Percentiles rank a stretch among this genome's conserved stretches.
These are phyloP conservation scores for Tetramorium simillimum DNA, from an alignment of 1,140 invertebrate genomes.

Conservation along the genomic window DNA sequence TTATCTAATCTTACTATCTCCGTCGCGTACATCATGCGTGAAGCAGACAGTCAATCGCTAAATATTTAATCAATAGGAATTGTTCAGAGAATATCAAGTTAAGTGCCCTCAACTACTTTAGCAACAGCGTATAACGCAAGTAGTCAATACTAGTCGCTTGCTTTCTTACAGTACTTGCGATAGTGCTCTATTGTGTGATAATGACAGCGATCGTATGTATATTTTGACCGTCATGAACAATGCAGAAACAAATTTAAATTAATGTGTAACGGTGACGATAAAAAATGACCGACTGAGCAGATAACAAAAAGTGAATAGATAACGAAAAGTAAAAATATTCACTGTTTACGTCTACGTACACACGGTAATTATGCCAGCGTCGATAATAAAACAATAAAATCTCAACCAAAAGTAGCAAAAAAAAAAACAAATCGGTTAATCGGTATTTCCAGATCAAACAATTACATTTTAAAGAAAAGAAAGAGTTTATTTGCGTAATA, in stretches of 20 bases:
- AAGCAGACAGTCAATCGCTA: neutral
- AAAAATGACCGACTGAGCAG: neutral
- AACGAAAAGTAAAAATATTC: neutral
- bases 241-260: neutral
- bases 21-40: too few relatives aligned
- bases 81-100: neutral
- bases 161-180: neutral
- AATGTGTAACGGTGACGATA: neutral
- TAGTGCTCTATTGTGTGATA: neutral
- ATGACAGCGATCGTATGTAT: neutral
- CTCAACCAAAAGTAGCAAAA: neutral
- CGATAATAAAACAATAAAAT: neutral
- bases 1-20: neutral
- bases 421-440: neutral
- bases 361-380: neutral
- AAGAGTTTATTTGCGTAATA: neutral
- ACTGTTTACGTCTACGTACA: too few relatives aligned
- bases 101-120: neutral
- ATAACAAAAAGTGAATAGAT: neutral
- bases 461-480: neutral
- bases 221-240: neutral
- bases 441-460: neutral
- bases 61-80: constrained; percentile 16
- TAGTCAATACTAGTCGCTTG: neutral
- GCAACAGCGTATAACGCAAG: neutral